phyloP scores from a whole-genome alignment of 2,113 vertebrate species.

The Thymallus thymallus region DNA sequence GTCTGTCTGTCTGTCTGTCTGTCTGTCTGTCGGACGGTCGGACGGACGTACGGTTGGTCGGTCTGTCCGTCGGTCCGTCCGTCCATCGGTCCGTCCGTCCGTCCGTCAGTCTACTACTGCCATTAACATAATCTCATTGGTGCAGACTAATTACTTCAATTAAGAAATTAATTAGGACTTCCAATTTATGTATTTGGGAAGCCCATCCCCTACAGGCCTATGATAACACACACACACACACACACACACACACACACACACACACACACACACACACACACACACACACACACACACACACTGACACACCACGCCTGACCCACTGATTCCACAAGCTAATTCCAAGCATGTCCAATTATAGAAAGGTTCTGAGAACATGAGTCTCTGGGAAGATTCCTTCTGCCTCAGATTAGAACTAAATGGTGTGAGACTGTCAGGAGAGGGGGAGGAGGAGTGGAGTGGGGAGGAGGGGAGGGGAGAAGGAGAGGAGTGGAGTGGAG shows the following conservation, averaged over 20 bases:
- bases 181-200: not conserved
- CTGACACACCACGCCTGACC: slow-evolving; percentile 9
- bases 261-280: too few species aligned
- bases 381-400: not conserved
- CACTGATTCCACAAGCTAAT: slow-evolving; percentile 1
- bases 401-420: not conserved
- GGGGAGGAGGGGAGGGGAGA: not conserved
- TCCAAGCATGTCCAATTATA: slow-evolving; percentile 11
- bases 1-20: too few species aligned
- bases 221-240: not conserved
- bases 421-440: not conserved
- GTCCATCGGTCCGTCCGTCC: too few species aligned
- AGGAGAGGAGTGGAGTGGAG: not conserved
- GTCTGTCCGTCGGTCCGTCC: too few species aligned
- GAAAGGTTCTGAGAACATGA: slow-evolving; percentile 11
- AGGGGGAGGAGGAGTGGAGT: not conserved
- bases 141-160: slow-evolving; percentile 43
- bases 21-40: too few species aligned
- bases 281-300: too few species aligned
- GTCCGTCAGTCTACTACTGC: slow-evolving; percentile 2
- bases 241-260: too few species aligned
- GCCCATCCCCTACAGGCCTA: not conserved
- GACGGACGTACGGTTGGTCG: too few species aligned
- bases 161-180: slow-evolving; percentile 31
- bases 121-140: slow-evolving; percentile 30